These are phyloP conservation scores for Argyrosomus regius DNA, from an alignment of 2,797 vertebrate species.

Conservation along the genomic window DNA sequence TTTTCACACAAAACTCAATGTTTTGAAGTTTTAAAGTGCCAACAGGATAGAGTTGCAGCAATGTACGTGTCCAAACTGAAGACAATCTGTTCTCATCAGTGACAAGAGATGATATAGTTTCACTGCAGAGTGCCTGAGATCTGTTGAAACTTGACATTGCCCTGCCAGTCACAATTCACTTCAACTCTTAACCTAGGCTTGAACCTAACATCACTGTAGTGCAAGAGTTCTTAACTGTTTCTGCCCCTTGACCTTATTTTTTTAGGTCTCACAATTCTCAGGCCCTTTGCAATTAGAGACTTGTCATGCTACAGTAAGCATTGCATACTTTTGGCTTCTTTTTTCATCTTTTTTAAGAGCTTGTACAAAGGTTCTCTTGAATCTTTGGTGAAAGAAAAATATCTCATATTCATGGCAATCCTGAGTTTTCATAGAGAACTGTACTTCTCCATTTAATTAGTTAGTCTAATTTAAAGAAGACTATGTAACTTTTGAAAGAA, in stretches of 20 bases:
- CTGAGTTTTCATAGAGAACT: neutral
- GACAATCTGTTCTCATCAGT: conserved; percentile 41
- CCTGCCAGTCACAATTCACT: conserved; percentile 26
- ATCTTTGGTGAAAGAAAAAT: neutral
- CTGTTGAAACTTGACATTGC: conserved; percentile 56
- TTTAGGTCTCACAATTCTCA: conserved; percentile 53
- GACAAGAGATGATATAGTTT: conserved; percentile 50
- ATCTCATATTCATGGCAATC: neutral
- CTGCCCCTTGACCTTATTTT: conserved; percentile 40
- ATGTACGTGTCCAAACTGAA: conserved; percentile 53
- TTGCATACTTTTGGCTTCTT: conserved; percentile 35
- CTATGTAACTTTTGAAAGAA: neutral
- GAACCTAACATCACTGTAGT: conserved; percentile 24
- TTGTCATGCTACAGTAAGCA: conserved; percentile 38
- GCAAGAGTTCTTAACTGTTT: conserved; percentile 9
- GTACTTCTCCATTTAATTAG: conserved; percentile 3
- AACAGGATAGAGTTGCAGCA: conserved; percentile 60
- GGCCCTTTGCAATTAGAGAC: conserved; percentile 38
- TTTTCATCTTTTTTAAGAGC: conserved; percentile 5
- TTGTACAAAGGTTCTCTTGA: conserved; percentile 25
- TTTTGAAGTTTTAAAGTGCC: conserved; percentile 69
- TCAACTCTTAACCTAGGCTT: conserved; percentile 45
- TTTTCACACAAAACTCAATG: conserved; percentile 51
- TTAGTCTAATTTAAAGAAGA: neutral
- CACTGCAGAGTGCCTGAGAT: conserved; percentile 29